Evolutionary conservation across 2,888 invertebrate species (phyloP), one percentile per base, ranked within the genome.

Genomic region (Limnephilus auricula): DNA sequence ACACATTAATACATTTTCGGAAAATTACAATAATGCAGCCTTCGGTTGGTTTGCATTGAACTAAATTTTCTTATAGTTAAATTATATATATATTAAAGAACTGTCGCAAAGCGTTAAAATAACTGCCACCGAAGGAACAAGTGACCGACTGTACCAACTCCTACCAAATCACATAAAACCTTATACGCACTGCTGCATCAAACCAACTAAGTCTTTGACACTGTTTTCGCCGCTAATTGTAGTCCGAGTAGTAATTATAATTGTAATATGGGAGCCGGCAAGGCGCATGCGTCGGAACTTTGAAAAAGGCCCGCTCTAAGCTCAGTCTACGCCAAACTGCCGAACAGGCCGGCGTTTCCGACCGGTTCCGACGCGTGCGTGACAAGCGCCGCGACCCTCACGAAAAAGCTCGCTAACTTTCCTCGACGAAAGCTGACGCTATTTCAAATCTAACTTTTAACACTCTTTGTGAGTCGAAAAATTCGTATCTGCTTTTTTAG

Each of bases 181-280:
- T 3, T 45, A 15, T 15, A 45, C 25, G 25, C 65, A 65, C 25
- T 6, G n/a, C 65, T 65, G 65, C 25, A 65, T 25, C 25, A 25
- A 25, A 25, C 25, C 0, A n/a, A 80, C 32, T 32, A 15, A 80
- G 80, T 80, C 65, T 86, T 65, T 34, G 50, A 32, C 50, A 65
- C 65, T 86, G 86, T 86, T 86, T 86, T 86, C 32, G 86, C 31
- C 86, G 30, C 86, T 86, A 86, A 86, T 86, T 86, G 86, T 86
- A 65, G 32, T 65, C 31, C 86, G 86, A 65, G 31, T 86, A 25
- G 31, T 65, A 65, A 86, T 86, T 65, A 86, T 65, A n/a, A 25
- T 86, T 65, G 34, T 65, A 32, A 31, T 40, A 9, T 40, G n/a
- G 40, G 50, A 32, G 86, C 13, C 45, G 37, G 84, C 84, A 32